Base-by-base conservation (phyloP, 2,888 invertebrate species). In the Drosophila longiperda region DNA sequence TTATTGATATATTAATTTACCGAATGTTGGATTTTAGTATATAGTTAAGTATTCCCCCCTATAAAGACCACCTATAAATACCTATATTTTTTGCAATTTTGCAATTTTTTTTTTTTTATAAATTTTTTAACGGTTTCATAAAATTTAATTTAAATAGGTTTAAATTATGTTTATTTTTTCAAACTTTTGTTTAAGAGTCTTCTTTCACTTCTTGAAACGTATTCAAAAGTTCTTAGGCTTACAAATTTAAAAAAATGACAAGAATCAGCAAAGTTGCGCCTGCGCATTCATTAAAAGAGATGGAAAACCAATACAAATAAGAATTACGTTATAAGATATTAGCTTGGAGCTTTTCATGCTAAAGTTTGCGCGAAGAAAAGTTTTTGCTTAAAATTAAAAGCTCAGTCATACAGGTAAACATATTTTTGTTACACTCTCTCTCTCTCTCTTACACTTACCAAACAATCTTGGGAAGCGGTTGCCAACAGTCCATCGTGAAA, bases 401-500 rank as follows among this genome's bases (percentile, higher is more conserved):
- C 45, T 45, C 7, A 20, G 12, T 7, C 20, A 20, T 20, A 7
- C 12, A 3, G 20, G 12, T 20, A 20, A 45, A 20, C 17, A 9
- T 45, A 20, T 45, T 45, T 15, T 45, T 23, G 20, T 8, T 23
- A 45, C 1, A 45, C 3, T 45, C 45, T 23, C 20, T 20, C 3
- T 15, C 45, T 20, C 12, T 45, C 7, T 3, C 15, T 23, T 2
- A 23, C 45, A 66, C 75, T 82, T 94, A 96, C 97, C 93, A 97
- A 94, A 87, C 97, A 97, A 93, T 97, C 97, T 93, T 97, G 97
- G 59, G 97, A 97, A 67, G 98, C 97, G 40, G 99, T 99, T 36
- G 98, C 96, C 83, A 99, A 94, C 54, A 98, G 94, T 42, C 97
- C 97, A 94, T 98, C 98, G 92, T 98, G 98, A 93, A 98, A 99